These are phyloP conservation scores for Polymixis lichenea DNA, from an alignment of 2,888 invertebrate species.

Conservation along the genomic window DNA sequence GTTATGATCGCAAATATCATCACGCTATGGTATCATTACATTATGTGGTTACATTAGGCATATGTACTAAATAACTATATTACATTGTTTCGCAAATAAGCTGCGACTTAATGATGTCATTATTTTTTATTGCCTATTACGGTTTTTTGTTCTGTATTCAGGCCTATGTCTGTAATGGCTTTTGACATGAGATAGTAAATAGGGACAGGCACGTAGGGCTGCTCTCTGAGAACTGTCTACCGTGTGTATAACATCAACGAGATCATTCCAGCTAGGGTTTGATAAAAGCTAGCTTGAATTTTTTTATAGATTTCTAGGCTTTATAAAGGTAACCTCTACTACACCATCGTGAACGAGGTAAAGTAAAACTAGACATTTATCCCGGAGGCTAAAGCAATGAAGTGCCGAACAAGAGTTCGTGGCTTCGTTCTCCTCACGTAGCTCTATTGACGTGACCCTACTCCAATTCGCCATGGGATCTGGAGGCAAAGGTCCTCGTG, in stretches of 20 bases:
- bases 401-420: neutral
- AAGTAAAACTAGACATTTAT: neutral
- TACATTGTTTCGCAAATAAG: constrained; percentile 43
- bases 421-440: neutral
- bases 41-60: constrained; percentile 45
- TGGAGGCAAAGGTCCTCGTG: too few relatives aligned
- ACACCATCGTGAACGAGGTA: neutral
- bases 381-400: neutral
- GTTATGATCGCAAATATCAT: constrained; percentile 27
- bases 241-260: neutral
- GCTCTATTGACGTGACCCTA: too few relatives aligned
- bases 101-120: constrained; percentile 40
- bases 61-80: constrained; percentile 31
- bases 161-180: neutral
- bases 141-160: constrained; percentile 13
- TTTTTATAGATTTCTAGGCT: neutral
- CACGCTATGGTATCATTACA: constrained; percentile 53
- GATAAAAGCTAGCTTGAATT: too few relatives aligned
- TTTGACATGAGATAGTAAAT: neutral
- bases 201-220: neutral
- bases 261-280: too few relatives aligned
- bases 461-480: too few relatives aligned
- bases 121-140: constrained; percentile 19
- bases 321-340: neutral
- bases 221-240: neutral